Evolutionary conservation across 2,888 invertebrate genomes (phyloP), one percentile per base, ranked within the genome.

Genomic region (Euplexia lucipara): DNA sequence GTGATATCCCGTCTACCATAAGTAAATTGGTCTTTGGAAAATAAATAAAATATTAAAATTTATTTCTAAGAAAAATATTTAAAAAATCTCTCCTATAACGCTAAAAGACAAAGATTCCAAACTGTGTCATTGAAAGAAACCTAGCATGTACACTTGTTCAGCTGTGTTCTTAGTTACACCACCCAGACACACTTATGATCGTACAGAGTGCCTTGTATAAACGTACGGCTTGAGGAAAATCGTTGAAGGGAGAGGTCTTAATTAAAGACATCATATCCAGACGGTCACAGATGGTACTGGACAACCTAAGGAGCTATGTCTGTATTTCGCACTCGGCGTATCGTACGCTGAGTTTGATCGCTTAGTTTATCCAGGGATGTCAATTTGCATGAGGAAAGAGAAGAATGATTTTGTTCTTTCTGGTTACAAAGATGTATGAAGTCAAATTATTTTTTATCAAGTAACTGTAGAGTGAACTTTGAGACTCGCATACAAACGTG

Each of bases 251-350:
- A 72, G 66, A 62, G 75, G 73, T 65, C 83, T 88, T 88, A 87
- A 88, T 88, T 87, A 87, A 83, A 83, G 82, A 81, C 84, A 83
- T 86, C 86, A 85, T 79, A 85, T 80, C 82, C 78, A 84, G 78
- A 77, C 71, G 66, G 78, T 66, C 73, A 72, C 85, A 84, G 83
- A 71, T 82, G 83, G 74, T 62, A 70, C 51, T 58, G 66, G 67
- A 49, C 61, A 54, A 47, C 26, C 57, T 62, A 22, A 14, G 47
- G 49, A 39, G 49, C 35, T 39, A 37, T 16, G 45, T 48, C 52
- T 56, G 18, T 47, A 12, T 9, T 6, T 35, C 62, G 37, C 56
- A 62, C 62, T 62, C 4, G 20, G 30, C 8, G 8, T 16, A 2
- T 8, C 14, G 22, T 0, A 14, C 26, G 52, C 47, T 32, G 42